Percentiles rank a stretch among this genome's conserved stretches.
These are phyloP conservation scores for Aphelenchoides fujianensis DNA, from an alignment of 1,140 invertebrate species.

Conservation along the genomic window DNA sequence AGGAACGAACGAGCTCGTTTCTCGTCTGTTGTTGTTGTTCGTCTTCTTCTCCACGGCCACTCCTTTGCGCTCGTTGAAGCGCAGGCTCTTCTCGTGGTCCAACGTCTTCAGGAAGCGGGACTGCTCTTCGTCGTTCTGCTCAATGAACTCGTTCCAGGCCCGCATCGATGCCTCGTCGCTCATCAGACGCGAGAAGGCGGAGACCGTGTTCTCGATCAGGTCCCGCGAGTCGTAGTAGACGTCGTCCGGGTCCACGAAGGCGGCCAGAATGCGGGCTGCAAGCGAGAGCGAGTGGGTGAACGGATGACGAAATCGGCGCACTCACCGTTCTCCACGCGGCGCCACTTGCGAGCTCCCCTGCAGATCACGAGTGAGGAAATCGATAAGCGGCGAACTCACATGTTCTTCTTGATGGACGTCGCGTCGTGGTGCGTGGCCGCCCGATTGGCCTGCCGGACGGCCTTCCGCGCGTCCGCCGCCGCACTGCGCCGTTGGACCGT, in stretches of 20 bases:
- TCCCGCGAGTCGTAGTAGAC: conserved; percentile 56
- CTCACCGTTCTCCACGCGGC: conserved; percentile 58
- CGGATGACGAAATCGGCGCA: too few relatives aligned
- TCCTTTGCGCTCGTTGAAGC: conserved; percentile 29
- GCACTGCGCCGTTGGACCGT: neutral
- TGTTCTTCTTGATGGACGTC: conserved; percentile 49
- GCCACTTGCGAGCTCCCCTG: conserved; percentile 53
- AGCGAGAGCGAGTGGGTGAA: too few relatives aligned
- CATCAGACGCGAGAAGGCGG: conserved; percentile 56
- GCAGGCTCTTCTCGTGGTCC: conserved; percentile 22
- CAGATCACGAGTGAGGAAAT: too few relatives aligned
- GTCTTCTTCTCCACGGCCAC: conserved; percentile 15
- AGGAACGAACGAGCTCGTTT: conserved; percentile 21
- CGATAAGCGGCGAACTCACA: too few relatives aligned
- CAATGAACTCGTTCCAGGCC: conserved; percentile 60
- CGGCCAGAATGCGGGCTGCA: conserved; percentile 37
- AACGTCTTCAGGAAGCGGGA: conserved; percentile 36
- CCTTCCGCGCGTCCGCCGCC: conserved; percentile 8
- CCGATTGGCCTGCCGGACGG: conserved; percentile 13
- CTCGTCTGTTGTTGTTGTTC: conserved; percentile 11
- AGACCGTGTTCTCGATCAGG: conserved; percentile 46
- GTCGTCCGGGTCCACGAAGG: conserved; percentile 53
- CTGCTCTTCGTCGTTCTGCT: conserved; percentile 54
- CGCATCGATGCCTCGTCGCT: conserved; percentile 54
- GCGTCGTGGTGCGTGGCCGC: conserved; percentile 39